Conservation (phyloP, 2,113 vertebrate genomes). For the Maccullochella peelii region DNA sequence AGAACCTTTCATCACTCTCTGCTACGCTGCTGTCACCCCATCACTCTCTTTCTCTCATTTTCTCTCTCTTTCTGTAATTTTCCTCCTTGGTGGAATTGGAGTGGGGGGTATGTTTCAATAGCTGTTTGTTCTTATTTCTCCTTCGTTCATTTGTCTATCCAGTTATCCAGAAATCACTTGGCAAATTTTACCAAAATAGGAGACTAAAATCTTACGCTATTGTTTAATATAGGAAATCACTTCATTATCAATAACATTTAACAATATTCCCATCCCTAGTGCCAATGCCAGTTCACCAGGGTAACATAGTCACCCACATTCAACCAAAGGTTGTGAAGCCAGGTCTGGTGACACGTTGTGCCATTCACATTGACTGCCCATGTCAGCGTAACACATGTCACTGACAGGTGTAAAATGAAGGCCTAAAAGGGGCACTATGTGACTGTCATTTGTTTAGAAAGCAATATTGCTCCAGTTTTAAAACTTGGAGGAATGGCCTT, state of each 20-base stretch:
- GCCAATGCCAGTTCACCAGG: background rate
- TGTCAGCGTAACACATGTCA: background rate
- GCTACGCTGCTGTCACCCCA: conserved; percentile 45
- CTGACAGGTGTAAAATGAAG: background rate
- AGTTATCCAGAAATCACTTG: background rate
- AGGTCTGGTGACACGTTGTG: background rate
- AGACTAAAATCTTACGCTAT: background rate
- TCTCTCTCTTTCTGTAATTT: conserved; percentile 45
- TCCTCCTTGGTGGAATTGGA: conserved; percentile 8
- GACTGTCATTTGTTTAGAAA: background rate
- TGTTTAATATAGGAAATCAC: background rate
- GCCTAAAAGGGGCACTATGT: too few relatives aligned
- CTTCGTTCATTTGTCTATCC: background rate
- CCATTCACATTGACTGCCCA: too few relatives aligned
- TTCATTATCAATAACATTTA: background rate
- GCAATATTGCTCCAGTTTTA: background rate
- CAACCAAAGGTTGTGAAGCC: background rate
- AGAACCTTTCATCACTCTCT: conserved; percentile 72
- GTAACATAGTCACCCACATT: background rate
- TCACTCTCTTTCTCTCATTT: conserved; percentile 42
- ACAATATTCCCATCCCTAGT: background rate
- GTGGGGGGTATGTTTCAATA: background rate
- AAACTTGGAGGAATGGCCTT: background rate
- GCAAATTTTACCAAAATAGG: background rate
- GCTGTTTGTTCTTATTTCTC: conserved; percentile 17